Base-by-base conservation (phyloP, 2,113 vertebrate genomes). In the Phylloscopus trochiloides region DNA sequence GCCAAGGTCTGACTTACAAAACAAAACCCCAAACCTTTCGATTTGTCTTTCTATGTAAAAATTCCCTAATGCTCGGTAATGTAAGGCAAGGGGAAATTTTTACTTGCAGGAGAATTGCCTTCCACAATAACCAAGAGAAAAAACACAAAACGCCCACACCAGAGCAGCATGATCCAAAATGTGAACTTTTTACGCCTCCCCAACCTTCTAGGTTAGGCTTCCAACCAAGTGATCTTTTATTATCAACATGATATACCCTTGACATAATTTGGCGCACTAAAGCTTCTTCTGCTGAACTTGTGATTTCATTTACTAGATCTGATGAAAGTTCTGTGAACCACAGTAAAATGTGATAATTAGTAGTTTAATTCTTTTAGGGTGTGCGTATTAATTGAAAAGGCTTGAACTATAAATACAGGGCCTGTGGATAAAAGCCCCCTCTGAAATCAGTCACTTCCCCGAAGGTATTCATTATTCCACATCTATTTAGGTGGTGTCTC, bases 291-390 rank as follows among this genome's bases (percentile, higher is more conserved):
- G 88, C 91, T 97, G 97, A 97, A 97, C 97, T 97, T 84, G 91
- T 90, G 96, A 97, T 83, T 97, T 97, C 97, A 94, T 96, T 97
- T 97, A 96, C 90, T 92, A 94, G 93, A 96, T 86, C 96, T 96
- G 94, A 98, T 97, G 95, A 94, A 98, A 97, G 94, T 97, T 95
- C 88, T 94, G 90, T 97, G 97, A 97, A 97, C 97, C 97, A 97
- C 95, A 40, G 95, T 96, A 97, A 97, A 97, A 97, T 96, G 97
- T 92, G 94, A 97, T 98, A 97, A 97, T 98, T 97, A 97, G 96
- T 95, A 96, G 94, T 97, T 98, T 98, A 98, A 98, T 98, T 98
- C 92, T 94, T 97, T 93, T 96, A 95, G 95, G 92, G 95, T 96
- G 97, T 95, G 86, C 89, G 73, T 96, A 96, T 97, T 98, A 97